phyloP scores from a whole-genome alignment of 2,797 vertebrate genomes.

The Tarsius wallacei region DNA sequence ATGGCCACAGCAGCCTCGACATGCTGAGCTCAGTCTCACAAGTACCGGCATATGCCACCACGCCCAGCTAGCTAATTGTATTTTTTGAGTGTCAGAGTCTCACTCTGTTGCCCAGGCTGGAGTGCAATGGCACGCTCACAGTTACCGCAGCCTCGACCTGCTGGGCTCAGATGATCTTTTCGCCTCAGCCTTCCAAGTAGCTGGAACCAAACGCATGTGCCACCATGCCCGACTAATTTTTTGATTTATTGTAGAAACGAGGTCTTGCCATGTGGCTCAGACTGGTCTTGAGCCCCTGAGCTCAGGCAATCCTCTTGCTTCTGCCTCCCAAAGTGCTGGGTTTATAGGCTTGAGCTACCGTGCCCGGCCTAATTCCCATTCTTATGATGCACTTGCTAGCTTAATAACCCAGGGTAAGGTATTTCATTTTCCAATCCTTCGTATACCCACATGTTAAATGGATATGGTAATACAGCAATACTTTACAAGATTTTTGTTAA shows the following conservation, averaged over 20 bases:
- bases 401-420: slow-evolving; percentile 15
- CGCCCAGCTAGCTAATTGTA: too few species aligned
- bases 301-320: background rate
- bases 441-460: slow-evolving; percentile 45
- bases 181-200: background rate
- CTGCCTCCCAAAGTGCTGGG: background rate
- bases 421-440: slow-evolving; percentile 52
- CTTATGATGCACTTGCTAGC: slow-evolving; percentile 24
- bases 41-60: too few species aligned
- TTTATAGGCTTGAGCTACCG: background rate
- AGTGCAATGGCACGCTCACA: background rate
- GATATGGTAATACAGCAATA: slow-evolving; percentile 2
- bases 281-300: background rate
- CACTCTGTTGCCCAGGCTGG: background rate
- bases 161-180: background rate
- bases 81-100: background rate
- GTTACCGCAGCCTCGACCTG: background rate
- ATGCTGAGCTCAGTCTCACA: too few species aligned
- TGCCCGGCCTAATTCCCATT: background rate
- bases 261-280: too few species aligned
- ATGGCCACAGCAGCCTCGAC: too few species aligned
- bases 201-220: background rate
- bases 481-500: background rate
- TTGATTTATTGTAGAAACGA: too few species aligned
- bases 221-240: background rate